Evolutionary conservation across 2,888 invertebrate genomes (phyloP).

Genomic region (Cataglyphis albicans): DNA sequence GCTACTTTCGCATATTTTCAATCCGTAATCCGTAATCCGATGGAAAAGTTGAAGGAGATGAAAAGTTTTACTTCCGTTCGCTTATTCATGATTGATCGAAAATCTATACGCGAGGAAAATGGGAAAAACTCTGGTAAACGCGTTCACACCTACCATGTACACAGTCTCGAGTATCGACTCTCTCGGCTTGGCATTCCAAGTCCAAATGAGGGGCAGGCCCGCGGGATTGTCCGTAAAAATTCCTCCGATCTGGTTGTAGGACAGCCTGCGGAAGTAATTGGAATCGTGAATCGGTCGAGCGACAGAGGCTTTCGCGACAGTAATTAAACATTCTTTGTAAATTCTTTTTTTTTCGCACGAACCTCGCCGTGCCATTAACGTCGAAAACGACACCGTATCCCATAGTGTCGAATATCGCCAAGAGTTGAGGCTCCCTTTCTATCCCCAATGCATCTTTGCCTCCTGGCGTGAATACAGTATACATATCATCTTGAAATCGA

Average conservation of each 20-base stretch:
- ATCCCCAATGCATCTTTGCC: constrained; percentile 70
- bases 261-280: constrained; percentile 75
- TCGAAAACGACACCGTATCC: constrained; percentile 78
- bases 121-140: constrained; percentile 3
- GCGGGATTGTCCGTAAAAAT: constrained; percentile 73
- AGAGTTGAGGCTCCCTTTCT: constrained; percentile 65
- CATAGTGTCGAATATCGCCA: constrained; percentile 77
- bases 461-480: constrained; percentile 76
- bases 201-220: constrained; percentile 73
- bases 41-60: constrained; percentile 15
- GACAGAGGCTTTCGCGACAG: constrained; percentile 54
- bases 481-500: constrained; percentile 77
- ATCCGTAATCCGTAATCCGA: constrained; percentile 11
- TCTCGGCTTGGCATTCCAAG: constrained; percentile 68
- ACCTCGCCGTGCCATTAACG: constrained; percentile 75
- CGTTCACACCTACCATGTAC: constrained; percentile 63
- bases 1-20: neutral
- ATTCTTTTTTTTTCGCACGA: constrained; percentile 68
- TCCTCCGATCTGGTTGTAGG: constrained; percentile 79
- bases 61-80: constrained; percentile 23
- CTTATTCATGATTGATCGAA: constrained; percentile 44
- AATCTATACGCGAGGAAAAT: constrained; percentile 21
- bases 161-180: constrained; percentile 63
- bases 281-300: constrained; percentile 54
- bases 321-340: constrained; percentile 72